Percentiles rank a stretch among this genome's conserved stretches.
These are phyloP conservation scores for Apis cerana DNA, from an alignment of 1,140 invertebrate genomes.

Conservation along the genomic window DNA sequence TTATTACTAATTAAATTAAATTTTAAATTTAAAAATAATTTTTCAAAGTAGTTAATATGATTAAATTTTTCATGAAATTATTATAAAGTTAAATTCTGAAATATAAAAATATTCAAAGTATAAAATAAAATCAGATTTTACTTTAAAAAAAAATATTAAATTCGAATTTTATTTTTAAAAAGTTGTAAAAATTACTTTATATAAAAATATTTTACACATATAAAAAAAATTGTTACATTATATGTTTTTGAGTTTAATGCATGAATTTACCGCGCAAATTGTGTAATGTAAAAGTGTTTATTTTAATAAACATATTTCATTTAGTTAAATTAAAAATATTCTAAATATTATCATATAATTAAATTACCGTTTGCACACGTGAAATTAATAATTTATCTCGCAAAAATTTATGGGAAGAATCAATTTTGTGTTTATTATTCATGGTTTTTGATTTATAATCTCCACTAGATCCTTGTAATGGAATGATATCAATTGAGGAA, in stretches of 20 bases:
- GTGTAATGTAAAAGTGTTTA: not conserved
- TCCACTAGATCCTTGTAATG: slow-evolving; percentile 69
- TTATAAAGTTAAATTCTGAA: not conserved
- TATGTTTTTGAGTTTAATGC: not conserved
- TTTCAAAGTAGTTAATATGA: not conserved
- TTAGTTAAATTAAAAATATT: not conserved
- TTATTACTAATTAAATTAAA: no score
- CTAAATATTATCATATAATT: slow-evolving; percentile 3
- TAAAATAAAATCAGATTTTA: not conserved
- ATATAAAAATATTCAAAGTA: not conserved
- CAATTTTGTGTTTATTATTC: slow-evolving; percentile 50
- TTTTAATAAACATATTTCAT: not conserved
- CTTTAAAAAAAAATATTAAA: not conserved
- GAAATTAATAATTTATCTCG: slow-evolving; percentile 57
- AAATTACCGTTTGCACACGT: slow-evolving; percentile 61
- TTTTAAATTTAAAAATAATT: not conserved
- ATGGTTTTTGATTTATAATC: slow-evolving; percentile 48
- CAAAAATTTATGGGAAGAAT: slow-evolving; percentile 40
- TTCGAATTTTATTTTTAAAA: not conserved
- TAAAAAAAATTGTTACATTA: not conserved
- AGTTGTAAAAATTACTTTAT: not conserved
- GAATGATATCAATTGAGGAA: slow-evolving; percentile 75
- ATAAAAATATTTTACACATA: not conserved
- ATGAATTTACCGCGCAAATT: slow-evolving; percentile 16
- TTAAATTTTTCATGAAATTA: not conserved